These are phyloP conservation scores for Amiota communis DNA, from an alignment of 2,888 invertebrate species.

Conservation along the genomic window DNA sequence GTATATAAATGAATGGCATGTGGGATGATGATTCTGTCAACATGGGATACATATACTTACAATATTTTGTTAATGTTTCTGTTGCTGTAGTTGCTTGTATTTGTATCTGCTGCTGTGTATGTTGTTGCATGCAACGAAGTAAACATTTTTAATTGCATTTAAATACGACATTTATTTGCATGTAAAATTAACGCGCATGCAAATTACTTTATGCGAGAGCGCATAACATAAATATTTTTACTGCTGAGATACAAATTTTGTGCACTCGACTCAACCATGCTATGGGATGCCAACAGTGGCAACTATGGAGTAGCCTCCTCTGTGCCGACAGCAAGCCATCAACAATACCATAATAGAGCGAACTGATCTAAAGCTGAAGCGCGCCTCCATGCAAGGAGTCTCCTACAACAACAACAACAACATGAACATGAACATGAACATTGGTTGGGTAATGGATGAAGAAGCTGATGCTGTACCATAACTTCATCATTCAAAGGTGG, in stretches of 20 bases:
- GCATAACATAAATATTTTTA: conserved; percentile 32
- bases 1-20: neutral
- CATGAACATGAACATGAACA: too few relatives aligned
- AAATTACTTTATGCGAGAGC: conserved; percentile 62
- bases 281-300: neutral
- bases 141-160: conserved; percentile 71
- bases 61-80: conserved; percentile 30
- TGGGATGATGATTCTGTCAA: neutral
- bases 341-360: neutral
- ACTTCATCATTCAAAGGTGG: neutral
- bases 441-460: too few relatives aligned
- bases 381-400: neutral
- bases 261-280: neutral
- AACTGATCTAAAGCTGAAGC: neutral
- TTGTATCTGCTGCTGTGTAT: neutral
- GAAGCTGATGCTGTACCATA: neutral
- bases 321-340: neutral
- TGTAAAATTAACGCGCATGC: conserved; percentile 70
- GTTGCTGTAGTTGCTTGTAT: too few relatives aligned
- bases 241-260: neutral
- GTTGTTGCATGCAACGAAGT: conserved; percentile 56
- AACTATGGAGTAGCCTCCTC: neutral
- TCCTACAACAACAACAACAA: neutral
- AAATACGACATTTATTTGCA: conserved; percentile 72
- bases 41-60: conserved; percentile 33